Base-by-base conservation (phyloP, 2,797 vertebrate genomes). In the Spinus pinus region DNA sequence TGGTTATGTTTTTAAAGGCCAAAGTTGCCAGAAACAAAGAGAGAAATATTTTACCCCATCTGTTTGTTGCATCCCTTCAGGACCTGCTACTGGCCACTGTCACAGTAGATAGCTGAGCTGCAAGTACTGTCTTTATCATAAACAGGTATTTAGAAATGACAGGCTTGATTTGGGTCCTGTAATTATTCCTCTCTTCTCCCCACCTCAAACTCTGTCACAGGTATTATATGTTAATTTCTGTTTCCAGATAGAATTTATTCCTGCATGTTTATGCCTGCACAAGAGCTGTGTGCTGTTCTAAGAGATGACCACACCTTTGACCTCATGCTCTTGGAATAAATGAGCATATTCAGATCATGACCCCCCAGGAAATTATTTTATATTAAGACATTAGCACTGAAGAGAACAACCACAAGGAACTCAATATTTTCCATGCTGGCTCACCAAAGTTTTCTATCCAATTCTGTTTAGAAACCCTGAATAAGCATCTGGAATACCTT, bases 401-500 rank as follows among this genome's bases (percentile, higher is more conserved):
- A 87, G 85, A 89, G 9, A 73, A 71, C 33, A 54, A 31, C 5
- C 14, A 54, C 33, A 61, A 84, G 15, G 3, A 81, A 49, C 5
- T 62, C 28, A 24, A 0, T 39, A 19, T 42, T 51, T 88, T 67
- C 47, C 30, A 60, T 19, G 10, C 10, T n/a, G 16, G 6, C 23
- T 95, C 51, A 91, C 8, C 18, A 19, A 27, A 35, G 7, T 80
- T 89, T 77, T 85, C 53, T n/a, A 47, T 82, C 12, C 31, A 27
- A 13, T 82, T 82, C 35, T 77, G 12, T 89, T 85, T 64, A 96
- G 97, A 97, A 92, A 80, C 86, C n/a, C 86, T 97, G 58, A 95
- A 51, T 72, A 93, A 97, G 64, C 95, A 97, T 35, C 66, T 98
- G 82, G 93, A 97, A 27, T 77, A 84, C 72, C 97, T 97, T 47